A percentile compares a stretch with the other conserved stretches of the same genome.
Conservation (phyloP, 2,113 vertebrate species). For the Syrrhaptes paradoxus region DNA sequence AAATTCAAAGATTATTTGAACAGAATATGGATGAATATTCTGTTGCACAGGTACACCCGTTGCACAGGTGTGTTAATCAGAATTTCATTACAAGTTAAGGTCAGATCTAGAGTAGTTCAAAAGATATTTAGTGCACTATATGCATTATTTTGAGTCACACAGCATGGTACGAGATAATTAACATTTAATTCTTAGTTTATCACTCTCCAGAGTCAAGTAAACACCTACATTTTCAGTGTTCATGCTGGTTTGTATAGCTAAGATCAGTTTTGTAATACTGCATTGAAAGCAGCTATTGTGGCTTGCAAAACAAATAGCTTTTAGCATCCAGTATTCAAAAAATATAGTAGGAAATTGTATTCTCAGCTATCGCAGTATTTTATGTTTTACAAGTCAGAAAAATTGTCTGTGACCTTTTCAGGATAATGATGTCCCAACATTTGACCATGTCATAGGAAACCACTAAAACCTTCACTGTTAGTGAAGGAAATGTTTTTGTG, state of each 20-base stretch:
- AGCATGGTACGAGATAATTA: neutral
- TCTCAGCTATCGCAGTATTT: neutral
- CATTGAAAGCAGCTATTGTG: neutral
- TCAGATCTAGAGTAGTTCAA: neutral
- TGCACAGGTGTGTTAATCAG: neutral
- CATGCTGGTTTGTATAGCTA: neutral
- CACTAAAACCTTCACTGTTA: slow-evolving; percentile 41
- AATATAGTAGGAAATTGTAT: neutral
- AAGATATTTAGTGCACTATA: neutral
- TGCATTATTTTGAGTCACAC: neutral
- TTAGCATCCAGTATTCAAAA: neutral
- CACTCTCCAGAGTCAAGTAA: neutral
- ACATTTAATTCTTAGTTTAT: slow-evolving; percentile 17
- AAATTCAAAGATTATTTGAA: neutral
- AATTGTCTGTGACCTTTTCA: neutral
- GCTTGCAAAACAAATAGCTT: neutral
- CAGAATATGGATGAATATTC: neutral
- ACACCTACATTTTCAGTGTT: neutral
- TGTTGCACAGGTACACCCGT: neutral
- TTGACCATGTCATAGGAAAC: slow-evolving; percentile 23
- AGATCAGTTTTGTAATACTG: neutral
- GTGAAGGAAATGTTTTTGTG: slow-evolving; percentile 35
- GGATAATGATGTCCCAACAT: neutral
- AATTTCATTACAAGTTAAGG: neutral
- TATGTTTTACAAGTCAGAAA: slow-evolving; percentile 38